Base-by-base conservation (phyloP, 2,797 vertebrate species). In the Gila robusta region DNA sequence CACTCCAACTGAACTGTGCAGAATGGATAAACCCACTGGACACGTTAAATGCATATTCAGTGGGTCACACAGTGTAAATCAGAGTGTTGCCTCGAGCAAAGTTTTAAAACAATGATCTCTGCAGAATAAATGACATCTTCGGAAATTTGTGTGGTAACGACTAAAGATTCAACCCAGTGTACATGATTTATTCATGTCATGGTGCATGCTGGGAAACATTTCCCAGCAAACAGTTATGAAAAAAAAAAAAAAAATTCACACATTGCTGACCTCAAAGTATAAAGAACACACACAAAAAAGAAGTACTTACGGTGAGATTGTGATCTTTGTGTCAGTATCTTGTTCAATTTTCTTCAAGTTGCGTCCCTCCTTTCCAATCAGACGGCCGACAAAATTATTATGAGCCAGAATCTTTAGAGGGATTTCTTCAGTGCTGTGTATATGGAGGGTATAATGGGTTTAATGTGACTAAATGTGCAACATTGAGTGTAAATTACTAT, bases 271-370 rank as follows among this genome's bases (percentile, higher is more conserved):
- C 5, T 12, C n/a, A 44, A 80, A 44, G 16, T 17, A 59, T 41
- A 28, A 5, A 80, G 4, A 52, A 82, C 17, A 56, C 0, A 19
- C 6, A 0, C 1, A n/a, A 5, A 26, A n/a, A 79, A 39, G 5
- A n/a, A 0, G 3, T 21, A 86, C 87, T 97, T 96, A 99, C 98
- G 98, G 96, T 62, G 98, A 99, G 94, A 99, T 99, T 4, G 98
- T 99, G 94, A 99, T 99, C 96, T 99, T 99, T 89, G 97, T 99
- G 91, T 96, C 97, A 0, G 98, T 99, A 87, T 99, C 98, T 91
- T 97, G 96, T 78, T 99, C 98, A 1, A 99, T 99, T 95, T 99
- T 99, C 94, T 99, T 99, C 91, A 99, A 93, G 91, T 99, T 99
- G 87, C 98, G 97, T 88, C 98, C 98, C 94, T 99, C 98, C 92